Percentiles rank a stretch among this genome's conserved stretches.
These are phyloP conservation scores for Sinocyclocheilus grahami DNA, from an alignment of 2,113 vertebrate species.

Conservation along the genomic window DNA sequence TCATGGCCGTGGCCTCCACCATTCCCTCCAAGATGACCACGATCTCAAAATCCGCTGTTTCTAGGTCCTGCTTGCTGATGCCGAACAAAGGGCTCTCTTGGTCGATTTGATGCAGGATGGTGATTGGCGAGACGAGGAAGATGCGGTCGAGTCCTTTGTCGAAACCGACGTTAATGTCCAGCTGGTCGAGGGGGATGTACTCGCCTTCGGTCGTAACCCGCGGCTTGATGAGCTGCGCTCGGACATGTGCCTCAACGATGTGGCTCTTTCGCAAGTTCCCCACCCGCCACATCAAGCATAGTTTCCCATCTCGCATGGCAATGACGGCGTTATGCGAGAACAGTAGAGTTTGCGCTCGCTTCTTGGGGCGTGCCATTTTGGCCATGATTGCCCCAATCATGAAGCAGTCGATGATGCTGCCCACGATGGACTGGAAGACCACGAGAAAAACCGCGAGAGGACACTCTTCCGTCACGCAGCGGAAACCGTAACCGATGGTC, in stretches of 20 bases:
- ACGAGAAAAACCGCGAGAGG: slow-evolving; percentile 95
- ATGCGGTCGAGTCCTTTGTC: slow-evolving; percentile 97
- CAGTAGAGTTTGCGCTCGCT: slow-evolving; percentile 91
- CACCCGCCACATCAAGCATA: slow-evolving; percentile 97
- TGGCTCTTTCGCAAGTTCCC: slow-evolving; percentile 97
- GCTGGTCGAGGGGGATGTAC: slow-evolving; percentile 95
- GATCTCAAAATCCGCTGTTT: slow-evolving; percentile 92
- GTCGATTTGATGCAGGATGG: slow-evolving; percentile 94
- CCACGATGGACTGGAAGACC: slow-evolving; percentile 95
- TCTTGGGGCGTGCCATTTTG: slow-evolving; percentile 98
- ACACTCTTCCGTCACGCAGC: slow-evolving; percentile 96
- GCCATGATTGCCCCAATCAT: slow-evolving; percentile 99
- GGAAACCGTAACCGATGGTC: slow-evolving; percentile 95
- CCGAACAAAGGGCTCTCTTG: slow-evolving; percentile 93
- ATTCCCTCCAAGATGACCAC: slow-evolving; percentile 98
- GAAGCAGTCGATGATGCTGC: slow-evolving; percentile 98
- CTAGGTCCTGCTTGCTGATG: slow-evolving; percentile 91
- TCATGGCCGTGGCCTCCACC: slow-evolving; percentile 99
- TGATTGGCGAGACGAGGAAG: slow-evolving; percentile 95
- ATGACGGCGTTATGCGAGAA: slow-evolving; percentile 95
- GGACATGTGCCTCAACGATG: slow-evolving; percentile 96
- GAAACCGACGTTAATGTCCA: slow-evolving; percentile 97
- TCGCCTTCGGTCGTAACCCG: slow-evolving; percentile 94
- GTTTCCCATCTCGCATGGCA: slow-evolving; percentile 92
- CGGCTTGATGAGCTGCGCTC: slow-evolving; percentile 94